Evolutionary conservation across 2,888 invertebrate species (phyloP), one percentile per base, ranked within the genome.

Genomic region (Helicoverpa assulta): DNA sequence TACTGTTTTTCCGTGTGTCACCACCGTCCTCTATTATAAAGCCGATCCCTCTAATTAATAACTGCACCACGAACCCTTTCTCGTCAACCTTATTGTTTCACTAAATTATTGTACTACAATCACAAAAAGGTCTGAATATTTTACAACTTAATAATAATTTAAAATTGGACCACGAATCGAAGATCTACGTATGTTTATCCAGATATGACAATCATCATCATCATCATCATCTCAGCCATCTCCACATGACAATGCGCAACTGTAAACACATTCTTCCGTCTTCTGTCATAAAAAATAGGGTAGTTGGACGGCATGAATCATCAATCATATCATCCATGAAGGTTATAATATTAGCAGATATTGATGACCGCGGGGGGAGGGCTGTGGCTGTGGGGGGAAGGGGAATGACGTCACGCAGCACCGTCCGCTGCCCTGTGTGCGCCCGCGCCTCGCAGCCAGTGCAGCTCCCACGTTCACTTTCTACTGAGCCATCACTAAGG

Each of bases 391-490:
- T 62, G 63, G 56, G 76, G 63, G 61, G 69, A 29, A 47, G 43
- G 26, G 56, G 40, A 29, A 60, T 86, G 87, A 86, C 86, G 85
- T 89, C 85, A 51, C 54, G 54, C 59, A 73, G 72, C 75, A 76
- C 65, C 64, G 57, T 70, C 66, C 33, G 33, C 58, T 59, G 70
- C 67, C 66, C 71, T 58, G 68, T 63, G 55, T 78, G 84, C 85
- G 84, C 74, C 76, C 71, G 85, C 84, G 68, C 81, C 72, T 80
- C 83, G 75, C 78, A 80, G 76, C 73, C 73, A 68, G 69, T 73
- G 79, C 67, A 81, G 87, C 88, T 89, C 89, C 90, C 91, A 92
- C 93, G 88, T 91, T 93, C 92, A 91, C 93, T 93, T 93, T 93
- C 93, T 91, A 90, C 86, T 80, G 78, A 82, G 84, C 83, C 84